Evolutionary conservation across 2,888 invertebrate genomes (phyloP).

Genomic region (Penaeus monodon): DNA sequence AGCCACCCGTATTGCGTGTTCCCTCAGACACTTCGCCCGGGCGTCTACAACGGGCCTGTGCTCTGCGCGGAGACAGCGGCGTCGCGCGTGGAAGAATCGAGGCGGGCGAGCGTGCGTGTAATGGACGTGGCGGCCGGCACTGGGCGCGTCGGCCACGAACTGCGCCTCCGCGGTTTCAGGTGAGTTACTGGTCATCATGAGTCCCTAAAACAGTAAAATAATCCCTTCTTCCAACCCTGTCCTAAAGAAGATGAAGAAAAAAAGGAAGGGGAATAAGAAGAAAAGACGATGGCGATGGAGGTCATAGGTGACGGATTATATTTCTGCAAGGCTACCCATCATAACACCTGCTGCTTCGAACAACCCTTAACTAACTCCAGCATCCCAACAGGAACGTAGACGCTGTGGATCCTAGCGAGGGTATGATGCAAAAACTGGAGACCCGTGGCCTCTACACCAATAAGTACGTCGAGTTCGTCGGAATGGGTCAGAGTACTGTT

Average conservation of each 20-base stretch:
- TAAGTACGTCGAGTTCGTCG: constrained; percentile 2
- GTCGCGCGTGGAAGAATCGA: too few relatives aligned
- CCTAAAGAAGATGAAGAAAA: too few relatives aligned
- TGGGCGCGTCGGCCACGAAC: neutral
- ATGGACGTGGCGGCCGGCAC: constrained; percentile 25
- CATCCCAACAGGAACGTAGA: constrained; percentile 17
- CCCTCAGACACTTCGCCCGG: too few relatives aligned
- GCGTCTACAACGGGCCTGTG: too few relatives aligned
- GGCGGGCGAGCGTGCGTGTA: neutral
- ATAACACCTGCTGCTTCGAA: neutral
- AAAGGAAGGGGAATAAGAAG: too few relatives aligned
- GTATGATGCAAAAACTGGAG: constrained; percentile 14
- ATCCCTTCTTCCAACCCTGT: too few relatives aligned
- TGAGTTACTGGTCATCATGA: neutral
- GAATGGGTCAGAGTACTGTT: neutral
- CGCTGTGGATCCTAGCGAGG: constrained; percentile 7
- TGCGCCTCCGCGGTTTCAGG: neutral
- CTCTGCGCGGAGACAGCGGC: too few relatives aligned
- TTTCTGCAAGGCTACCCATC: neutral
- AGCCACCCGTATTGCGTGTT: too few relatives aligned
- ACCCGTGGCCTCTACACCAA: constrained; percentile 13
- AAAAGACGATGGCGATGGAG: neutral
- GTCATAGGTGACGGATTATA: neutral
- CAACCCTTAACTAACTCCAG: neutral
- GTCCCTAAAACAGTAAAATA: neutral